These are phyloP conservation scores for Drusus annulatus DNA, from an alignment of 1,140 invertebrate genomes.

Conservation along the genomic window DNA sequence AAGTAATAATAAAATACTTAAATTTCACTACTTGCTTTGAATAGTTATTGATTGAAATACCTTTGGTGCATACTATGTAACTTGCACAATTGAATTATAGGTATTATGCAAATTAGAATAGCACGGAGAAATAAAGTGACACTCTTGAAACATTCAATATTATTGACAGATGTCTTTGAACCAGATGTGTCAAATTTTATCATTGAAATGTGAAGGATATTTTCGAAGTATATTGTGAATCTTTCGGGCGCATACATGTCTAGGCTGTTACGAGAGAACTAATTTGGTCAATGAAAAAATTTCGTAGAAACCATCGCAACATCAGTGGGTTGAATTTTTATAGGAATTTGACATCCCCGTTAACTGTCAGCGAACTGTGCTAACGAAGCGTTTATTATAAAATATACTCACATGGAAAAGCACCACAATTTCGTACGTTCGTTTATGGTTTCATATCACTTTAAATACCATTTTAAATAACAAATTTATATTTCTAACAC, in stretches of 20 bases:
- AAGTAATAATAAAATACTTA: too few relatives aligned
- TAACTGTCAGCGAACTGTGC: neutral
- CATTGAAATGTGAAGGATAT: neutral
- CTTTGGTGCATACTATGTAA: too few relatives aligned
- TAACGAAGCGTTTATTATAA: too few relatives aligned
- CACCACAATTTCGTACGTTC: constrained; percentile 29
- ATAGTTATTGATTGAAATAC: too few relatives aligned
- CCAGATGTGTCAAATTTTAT: neutral
- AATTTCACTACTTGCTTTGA: too few relatives aligned
- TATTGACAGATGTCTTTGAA: constrained; percentile 28
- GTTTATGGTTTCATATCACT: constrained; percentile 24
- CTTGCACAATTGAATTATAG: too few relatives aligned
- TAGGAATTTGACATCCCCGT: constrained; percentile 4
- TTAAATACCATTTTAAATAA: constrained; percentile 3
- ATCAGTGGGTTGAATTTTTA: neutral
- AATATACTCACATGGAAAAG: constrained; percentile 34
- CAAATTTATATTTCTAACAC: constrained; percentile 16
- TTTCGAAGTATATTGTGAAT: neutral
- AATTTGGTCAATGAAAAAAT: neutral
- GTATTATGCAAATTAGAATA: neutral
- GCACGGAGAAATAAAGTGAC: constrained; percentile 12
- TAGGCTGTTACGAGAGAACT: constrained; percentile 3
- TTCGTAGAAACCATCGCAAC: constrained; percentile 10
- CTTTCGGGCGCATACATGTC: neutral
- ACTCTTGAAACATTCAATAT: constrained; percentile 9